Percentiles rank a stretch among this genome's conserved stretches.
Conservation (phyloP, 2,113 vertebrate genomes). For the Piliocolobus tephrosceles region DNA sequence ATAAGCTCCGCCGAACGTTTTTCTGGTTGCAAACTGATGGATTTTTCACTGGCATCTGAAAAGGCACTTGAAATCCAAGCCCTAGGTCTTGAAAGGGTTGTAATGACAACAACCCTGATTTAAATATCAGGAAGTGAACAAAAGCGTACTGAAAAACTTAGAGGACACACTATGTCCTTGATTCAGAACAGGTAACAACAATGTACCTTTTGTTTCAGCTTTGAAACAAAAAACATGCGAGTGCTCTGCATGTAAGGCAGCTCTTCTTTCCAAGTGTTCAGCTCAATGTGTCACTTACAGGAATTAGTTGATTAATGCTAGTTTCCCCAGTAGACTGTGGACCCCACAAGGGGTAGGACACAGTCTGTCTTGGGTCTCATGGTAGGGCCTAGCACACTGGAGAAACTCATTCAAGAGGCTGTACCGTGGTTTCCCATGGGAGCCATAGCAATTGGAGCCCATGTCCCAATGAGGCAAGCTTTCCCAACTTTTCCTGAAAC, state of each 20-base stretch:
- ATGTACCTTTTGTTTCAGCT: neutral
- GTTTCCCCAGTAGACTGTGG: neutral
- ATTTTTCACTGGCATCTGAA: neutral
- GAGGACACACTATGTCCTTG: accelerated
- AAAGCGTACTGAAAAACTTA: accelerated
- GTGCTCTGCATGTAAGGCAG: neutral
- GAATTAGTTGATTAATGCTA: neutral
- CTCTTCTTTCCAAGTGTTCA: neutral
- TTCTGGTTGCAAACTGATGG: neutral
- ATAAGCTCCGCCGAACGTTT: too few relatives aligned
- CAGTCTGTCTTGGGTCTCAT: neutral
- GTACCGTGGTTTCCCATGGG: neutral
- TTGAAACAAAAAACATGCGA: neutral
- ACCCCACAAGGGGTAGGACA: too few relatives aligned
- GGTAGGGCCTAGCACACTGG: too few relatives aligned
- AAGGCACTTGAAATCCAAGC: neutral
- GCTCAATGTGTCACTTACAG: neutral
- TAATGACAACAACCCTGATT: neutral
- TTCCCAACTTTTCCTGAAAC: neutral
- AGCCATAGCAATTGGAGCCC: neutral
- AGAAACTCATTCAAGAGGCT: neutral
- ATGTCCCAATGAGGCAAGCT: neutral
- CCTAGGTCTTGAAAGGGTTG: neutral
- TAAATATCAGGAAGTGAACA: neutral
- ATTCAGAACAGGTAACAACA: neutral